Evolutionary conservation across 2,888 invertebrate species (phyloP).

Genomic region (Heliconius ismenius): DNA sequence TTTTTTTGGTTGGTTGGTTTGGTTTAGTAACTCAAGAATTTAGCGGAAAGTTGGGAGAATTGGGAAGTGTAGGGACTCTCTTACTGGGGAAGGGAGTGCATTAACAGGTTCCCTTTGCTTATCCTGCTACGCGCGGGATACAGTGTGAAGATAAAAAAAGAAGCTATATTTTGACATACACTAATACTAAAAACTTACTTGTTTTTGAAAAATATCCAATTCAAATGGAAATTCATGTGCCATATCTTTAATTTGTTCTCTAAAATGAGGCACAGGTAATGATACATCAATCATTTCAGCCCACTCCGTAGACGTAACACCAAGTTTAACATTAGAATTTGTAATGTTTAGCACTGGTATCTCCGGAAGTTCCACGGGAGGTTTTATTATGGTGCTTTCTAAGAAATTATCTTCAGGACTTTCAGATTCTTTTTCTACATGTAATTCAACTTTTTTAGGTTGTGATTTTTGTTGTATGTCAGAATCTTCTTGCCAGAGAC

Average conservation of each 20-base stretch:
- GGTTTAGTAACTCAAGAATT: too few relatives aligned
- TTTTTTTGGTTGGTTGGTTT: too few relatives aligned
- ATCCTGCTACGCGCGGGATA: too few relatives aligned
- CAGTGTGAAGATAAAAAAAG: too few relatives aligned
- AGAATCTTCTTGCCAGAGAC: slow-evolving; percentile 75
- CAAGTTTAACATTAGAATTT: slow-evolving; percentile 67
- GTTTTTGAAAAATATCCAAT: slow-evolving; percentile 98
- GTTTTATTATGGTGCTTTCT: slow-evolving; percentile 66
- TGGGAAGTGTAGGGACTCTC: too few relatives aligned
- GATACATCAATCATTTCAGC: slow-evolving; percentile 93
- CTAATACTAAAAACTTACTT: slow-evolving; percentile 66
- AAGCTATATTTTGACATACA: neutral
- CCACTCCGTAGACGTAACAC: slow-evolving; percentile 87
- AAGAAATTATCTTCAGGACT: slow-evolving; percentile 66
- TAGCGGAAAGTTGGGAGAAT: too few relatives aligned
- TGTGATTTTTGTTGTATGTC: slow-evolving; percentile 53
- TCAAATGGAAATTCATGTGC: slow-evolving; percentile 95
- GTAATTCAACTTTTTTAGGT: slow-evolving; percentile 47
- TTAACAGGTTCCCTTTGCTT: too few relatives aligned
- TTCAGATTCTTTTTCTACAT: slow-evolving; percentile 50
- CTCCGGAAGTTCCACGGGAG: slow-evolving; percentile 68
- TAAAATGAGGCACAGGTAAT: slow-evolving; percentile 90
- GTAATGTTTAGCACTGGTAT: slow-evolving; percentile 87
- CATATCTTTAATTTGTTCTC: slow-evolving; percentile 89
- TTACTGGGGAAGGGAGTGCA: too few relatives aligned